These are phyloP conservation scores for Cetoscarus ocellatus DNA, from an alignment of 2,797 vertebrate species.

Conservation along the genomic window DNA sequence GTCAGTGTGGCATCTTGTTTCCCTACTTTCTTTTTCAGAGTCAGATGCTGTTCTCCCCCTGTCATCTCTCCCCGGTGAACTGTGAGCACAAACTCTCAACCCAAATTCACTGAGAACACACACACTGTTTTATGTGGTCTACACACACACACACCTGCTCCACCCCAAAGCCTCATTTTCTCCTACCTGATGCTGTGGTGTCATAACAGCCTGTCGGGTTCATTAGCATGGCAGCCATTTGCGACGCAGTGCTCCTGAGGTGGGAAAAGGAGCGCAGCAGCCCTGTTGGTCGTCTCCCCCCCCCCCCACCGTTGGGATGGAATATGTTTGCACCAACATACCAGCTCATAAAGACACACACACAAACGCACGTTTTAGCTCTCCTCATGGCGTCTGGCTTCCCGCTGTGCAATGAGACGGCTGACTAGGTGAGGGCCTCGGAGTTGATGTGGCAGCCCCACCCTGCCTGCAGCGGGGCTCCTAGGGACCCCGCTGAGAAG, in stretches of 20 bases:
- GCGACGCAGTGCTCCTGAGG: slow-evolving; percentile 71
- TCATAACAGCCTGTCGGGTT: slow-evolving; percentile 84
- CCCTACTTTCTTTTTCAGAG: slow-evolving; percentile 80
- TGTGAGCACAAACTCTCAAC: slow-evolving; percentile 54
- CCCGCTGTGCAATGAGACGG: slow-evolving; percentile 50
- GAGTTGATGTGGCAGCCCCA: slow-evolving; percentile 75
- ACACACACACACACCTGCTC: slow-evolving; percentile 75
- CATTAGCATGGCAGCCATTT: slow-evolving; percentile 85
- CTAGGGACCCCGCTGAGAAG: slow-evolving; percentile 72
- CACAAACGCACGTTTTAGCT: slow-evolving; percentile 39
- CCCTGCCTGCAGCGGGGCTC: slow-evolving; percentile 52
- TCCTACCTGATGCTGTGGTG: slow-evolving; percentile 85
- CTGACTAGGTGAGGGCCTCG: slow-evolving; percentile 62
- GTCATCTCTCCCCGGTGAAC: slow-evolving; percentile 64
- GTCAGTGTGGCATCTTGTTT: slow-evolving; percentile 90
- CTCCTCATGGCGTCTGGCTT: slow-evolving; percentile 40
- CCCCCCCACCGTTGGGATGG: slow-evolving; percentile 49
- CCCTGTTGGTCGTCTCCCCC: slow-evolving; percentile 51
- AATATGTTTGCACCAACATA: slow-evolving; percentile 63
- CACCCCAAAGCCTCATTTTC: slow-evolving; percentile 83
- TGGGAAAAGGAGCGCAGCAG: slow-evolving; percentile 73
- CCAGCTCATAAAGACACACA: slow-evolving; percentile 21
- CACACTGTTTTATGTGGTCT: slow-evolving; percentile 33
- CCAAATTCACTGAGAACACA: slow-evolving; percentile 37
- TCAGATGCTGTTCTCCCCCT: slow-evolving; percentile 78